Base-by-base conservation (phyloP, 2,888 invertebrate species). In the Ophion ellenae region DNA sequence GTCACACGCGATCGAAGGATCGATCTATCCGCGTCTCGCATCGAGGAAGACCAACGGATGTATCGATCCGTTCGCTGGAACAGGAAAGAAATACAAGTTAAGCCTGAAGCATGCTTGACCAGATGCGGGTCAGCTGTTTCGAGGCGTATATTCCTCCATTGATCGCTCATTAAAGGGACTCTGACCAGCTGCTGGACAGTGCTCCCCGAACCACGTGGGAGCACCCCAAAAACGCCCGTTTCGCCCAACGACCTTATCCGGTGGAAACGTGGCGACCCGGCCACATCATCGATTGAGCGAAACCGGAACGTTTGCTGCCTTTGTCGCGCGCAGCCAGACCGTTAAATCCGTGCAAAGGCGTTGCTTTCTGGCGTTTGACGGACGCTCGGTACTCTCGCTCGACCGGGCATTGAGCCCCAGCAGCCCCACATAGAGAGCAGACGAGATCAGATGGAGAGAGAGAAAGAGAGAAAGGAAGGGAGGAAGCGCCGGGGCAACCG, bases 391-490 rank as follows among this genome's bases (percentile, higher is more conserved):
- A 61, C 14, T 53, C 53, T 59, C 83, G 47, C 83, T 80, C 85
- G 66, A 83, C 75, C 75, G 83, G 85, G 83, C 85, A 76, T 85
- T 84, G 84, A 84, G 84, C 86, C 84, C 84, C 75, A 64, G 57
- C 70, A 79, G 45, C 17, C n/a, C 59, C 9, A 59, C 81, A 45
- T 47, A 45, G 32, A 78, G 75, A 75, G 75, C 36, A 40, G 40
- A n/a, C 64, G 81, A 63, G 63, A 64, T 45, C 28, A 70, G 28
- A 11, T 17, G 71, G 57, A 59, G 28, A 28, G 69, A n/a, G 20
- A 10, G 63, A 69, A 17, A 11, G 61, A 61, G 32, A 71, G 53
- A 32, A 14, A 17, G 24, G 36, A 28, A 45, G 61, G 24, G 45
- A 24, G 28, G 73, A 85, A 83, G 70, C 57, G 88, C 87, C 83